Base-by-base conservation (phyloP, 2,888 invertebrate genomes). In the Cabera pusaria region DNA sequence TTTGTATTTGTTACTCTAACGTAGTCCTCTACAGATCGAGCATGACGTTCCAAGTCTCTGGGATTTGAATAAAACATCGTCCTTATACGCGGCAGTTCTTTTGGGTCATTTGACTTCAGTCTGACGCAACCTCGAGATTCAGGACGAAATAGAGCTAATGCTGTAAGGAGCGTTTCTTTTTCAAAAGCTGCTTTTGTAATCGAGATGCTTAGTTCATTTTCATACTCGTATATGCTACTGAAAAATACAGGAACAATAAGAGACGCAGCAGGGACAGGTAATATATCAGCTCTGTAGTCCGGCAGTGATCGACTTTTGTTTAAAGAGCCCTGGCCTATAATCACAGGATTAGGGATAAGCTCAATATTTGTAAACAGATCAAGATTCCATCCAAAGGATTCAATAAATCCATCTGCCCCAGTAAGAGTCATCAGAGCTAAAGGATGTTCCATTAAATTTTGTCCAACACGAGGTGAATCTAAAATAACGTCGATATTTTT, bases 401-500 rank as follows among this genome's bases (percentile, higher is more conserved):
- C 43, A 6, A 16, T 6, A 2, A 41, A 19, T 9, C 51, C 41
- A 8, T 49, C 52, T 5, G 54, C 44, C 0, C 50, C 59, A 0
- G 47, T 52, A 23, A 71, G 39, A 3, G 53, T 9, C 0, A 69
- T 41, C 6, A 31, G 23, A 14, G 14, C 4, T 4, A 14, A 14
- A 4, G 14, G 14, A 3, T 2, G 11, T 2, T 23, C 23, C 4
- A 23, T n/a, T 6, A 3, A 11, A 11, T 85, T 83, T 10, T 59
- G 41, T 0, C 86, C 86, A 0, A 87, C 85, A 0, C 19, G 1
- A 2, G 76, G 66, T 2, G 72, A 54, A 34, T 85, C 66, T n/a
- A 61, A 46, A 3, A 81, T 37, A 0, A 77, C 54, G 0, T 55
- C 24, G 2, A 85, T 76, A 1, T 63, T 61, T 1, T 67, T 56